Evolutionary conservation across 2,888 invertebrate species (phyloP).

Genomic region (Plutella xylostella): DNA sequence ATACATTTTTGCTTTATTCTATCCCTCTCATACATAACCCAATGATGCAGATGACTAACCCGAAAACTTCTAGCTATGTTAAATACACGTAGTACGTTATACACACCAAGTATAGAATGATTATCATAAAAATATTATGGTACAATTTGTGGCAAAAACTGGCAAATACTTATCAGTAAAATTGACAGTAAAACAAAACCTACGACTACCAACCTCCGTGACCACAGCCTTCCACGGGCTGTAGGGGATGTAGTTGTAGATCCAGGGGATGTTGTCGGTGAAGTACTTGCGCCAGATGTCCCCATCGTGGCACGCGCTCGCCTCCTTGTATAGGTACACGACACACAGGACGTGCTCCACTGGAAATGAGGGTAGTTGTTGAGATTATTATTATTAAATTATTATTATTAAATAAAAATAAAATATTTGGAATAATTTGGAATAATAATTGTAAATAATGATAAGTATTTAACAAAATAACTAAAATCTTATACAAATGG

Average conservation of each 20-base stretch:
- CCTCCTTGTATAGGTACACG: slow-evolving; percentile 51
- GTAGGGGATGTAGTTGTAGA: slow-evolving; percentile 58
- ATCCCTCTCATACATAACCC: neutral
- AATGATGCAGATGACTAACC: neutral
- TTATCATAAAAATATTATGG: neutral
- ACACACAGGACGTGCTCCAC: slow-evolving; percentile 72
- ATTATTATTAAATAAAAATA: neutral
- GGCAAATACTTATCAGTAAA: slow-evolving; percentile 15
- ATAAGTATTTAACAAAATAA: neutral
- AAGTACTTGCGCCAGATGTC: slow-evolving; percentile 35
- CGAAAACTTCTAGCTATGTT: neutral
- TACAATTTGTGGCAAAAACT: neutral
- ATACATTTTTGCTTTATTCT: neutral
- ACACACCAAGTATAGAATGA: neutral
- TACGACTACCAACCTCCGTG: slow-evolving; percentile 51
- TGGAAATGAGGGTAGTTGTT: slow-evolving; percentile 24
- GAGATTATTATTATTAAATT: neutral
- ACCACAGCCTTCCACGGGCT: slow-evolving; percentile 57
- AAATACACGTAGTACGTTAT: too few relatives aligned
- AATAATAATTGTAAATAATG: neutral
- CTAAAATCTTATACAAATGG: too few relatives aligned
- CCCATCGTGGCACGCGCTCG: slow-evolving; percentile 44
- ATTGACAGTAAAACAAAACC: too few relatives aligned
- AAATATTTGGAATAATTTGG: neutral
- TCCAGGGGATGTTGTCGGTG: slow-evolving; percentile 49